A percentile compares a stretch with the other conserved stretches of the same genome.
Conservation (phyloP, 2,888 invertebrate genomes). For the Oscheius sp. region DNA sequence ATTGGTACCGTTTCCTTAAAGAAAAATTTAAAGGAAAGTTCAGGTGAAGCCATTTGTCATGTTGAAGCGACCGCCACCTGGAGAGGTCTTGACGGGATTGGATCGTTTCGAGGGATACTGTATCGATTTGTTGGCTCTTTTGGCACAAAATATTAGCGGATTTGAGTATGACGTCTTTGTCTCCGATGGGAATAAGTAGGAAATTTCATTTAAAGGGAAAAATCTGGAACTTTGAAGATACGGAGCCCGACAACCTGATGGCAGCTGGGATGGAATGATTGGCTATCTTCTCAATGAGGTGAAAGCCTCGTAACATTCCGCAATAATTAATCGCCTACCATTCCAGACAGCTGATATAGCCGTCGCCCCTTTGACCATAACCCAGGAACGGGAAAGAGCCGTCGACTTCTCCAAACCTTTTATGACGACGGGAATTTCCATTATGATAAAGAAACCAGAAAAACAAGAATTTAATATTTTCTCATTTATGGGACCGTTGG, state of each 20-base stretch:
- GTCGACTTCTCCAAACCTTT: slow-evolving; percentile 98
- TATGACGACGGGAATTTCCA: slow-evolving; percentile 91
- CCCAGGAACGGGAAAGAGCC: slow-evolving; percentile 87
- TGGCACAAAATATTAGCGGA: slow-evolving; percentile 70
- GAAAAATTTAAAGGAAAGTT: background rate
- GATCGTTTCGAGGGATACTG: slow-evolving; percentile 75
- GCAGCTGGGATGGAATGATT: slow-evolving; percentile 73
- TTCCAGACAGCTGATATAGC: slow-evolving; percentile 86
- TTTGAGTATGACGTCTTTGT: slow-evolving; percentile 71
- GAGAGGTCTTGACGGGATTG: slow-evolving; percentile 66
- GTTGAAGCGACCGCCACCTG: slow-evolving; percentile 79
- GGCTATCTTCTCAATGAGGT: slow-evolving; percentile 72
- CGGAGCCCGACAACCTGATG: slow-evolving; percentile 58
- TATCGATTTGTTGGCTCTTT: slow-evolving; percentile 74
- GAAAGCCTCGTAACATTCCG: no score
- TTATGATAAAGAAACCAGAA: slow-evolving; percentile 89
- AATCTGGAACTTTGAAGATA: slow-evolving; percentile 37
- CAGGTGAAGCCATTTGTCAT: slow-evolving; percentile 91
- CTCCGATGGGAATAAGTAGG: slow-evolving; percentile 71
- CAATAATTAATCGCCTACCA: no score
- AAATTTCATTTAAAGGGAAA: background rate
- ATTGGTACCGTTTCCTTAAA: slow-evolving; percentile 37
- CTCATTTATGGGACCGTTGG: slow-evolving; percentile 94
- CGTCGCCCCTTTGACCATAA: slow-evolving; percentile 93
- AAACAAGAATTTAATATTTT: slow-evolving; percentile 86